phyloP scores from a whole-genome alignment of 2,113 vertebrate species.

The Steatornis caripensis region DNA sequence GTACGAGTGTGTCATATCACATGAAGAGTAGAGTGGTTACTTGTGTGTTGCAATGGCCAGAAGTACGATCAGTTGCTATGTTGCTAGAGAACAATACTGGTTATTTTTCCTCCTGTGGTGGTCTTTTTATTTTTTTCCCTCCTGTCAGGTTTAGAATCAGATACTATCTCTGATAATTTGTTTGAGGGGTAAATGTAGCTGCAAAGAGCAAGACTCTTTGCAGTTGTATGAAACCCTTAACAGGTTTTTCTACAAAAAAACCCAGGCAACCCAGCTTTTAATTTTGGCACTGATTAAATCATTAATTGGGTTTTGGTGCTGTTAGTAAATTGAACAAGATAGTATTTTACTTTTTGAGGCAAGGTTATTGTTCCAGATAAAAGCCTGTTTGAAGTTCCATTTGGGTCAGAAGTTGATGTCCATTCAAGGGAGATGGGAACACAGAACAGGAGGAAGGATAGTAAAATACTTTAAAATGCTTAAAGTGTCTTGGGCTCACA shows the following conservation, averaged over 20 bases:
- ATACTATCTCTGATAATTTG: not conserved
- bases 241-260: not conserved
- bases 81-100: slow-evolving; percentile 12
- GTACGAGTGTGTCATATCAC: not conserved
- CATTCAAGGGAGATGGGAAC: not conserved
- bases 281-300: not conserved
- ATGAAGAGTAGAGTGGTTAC: not conserved
- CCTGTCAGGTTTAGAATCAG: not conserved
- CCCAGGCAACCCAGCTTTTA: slow-evolving; percentile 4
- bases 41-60: slow-evolving; percentile 21
- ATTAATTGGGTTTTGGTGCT: slow-evolving; percentile 48
- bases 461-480: not conserved
- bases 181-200: not conserved
- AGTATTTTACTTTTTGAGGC: not conserved
- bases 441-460: not conserved
- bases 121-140: not conserved
- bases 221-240: not conserved
- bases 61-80: not conserved
- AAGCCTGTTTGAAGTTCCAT: slow-evolving; percentile 10
- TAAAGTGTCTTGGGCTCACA: not conserved
- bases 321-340: slow-evolving; percentile 41
- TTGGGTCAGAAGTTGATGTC: slow-evolving; percentile 7
- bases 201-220: not conserved
- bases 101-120: not conserved
- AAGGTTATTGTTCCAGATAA: slow-evolving; percentile 17